A percentile compares a stretch with the other conserved stretches of the same genome.
Evolutionary conservation across 2,797 vertebrate species (phyloP).

Genomic region (Manis javanica): DNA sequence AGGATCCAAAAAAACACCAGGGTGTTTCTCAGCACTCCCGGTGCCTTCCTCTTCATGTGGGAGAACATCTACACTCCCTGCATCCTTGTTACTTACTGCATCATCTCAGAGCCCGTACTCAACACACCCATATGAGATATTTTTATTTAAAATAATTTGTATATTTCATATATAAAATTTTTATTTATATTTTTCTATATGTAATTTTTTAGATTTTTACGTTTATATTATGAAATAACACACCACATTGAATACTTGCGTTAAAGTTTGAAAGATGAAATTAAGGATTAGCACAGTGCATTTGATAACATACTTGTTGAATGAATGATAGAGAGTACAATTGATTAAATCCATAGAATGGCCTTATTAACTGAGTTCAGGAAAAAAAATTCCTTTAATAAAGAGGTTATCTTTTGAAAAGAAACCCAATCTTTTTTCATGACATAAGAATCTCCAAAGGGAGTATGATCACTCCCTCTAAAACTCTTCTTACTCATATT

Average conservation of each 20-base stretch:
- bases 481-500: constrained; percentile 23
- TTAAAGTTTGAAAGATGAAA: constrained; percentile 29
- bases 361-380: neutral
- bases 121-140: too few relatives aligned
- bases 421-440: neutral
- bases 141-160: too few relatives aligned
- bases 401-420: constrained; percentile 34
- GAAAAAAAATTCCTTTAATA: constrained; percentile 44
- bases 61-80: too few relatives aligned
- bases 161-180: too few relatives aligned
- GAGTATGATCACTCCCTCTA: neutral
- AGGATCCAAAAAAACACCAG: too few relatives aligned
- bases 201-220: neutral
- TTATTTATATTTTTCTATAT: too few relatives aligned
- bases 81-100: too few relatives aligned
- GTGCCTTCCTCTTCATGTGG: too few relatives aligned
- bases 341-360: neutral
- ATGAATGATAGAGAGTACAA: neutral
- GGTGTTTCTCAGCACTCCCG: too few relatives aligned
- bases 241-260: neutral
- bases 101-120: too few relatives aligned
- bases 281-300: neutral
- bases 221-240: neutral
- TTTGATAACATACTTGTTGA: constrained; percentile 15
- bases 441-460: neutral